Base-by-base conservation (phyloP, 2,888 invertebrate genomes). In the Rhogogaster chlorosoma region DNA sequence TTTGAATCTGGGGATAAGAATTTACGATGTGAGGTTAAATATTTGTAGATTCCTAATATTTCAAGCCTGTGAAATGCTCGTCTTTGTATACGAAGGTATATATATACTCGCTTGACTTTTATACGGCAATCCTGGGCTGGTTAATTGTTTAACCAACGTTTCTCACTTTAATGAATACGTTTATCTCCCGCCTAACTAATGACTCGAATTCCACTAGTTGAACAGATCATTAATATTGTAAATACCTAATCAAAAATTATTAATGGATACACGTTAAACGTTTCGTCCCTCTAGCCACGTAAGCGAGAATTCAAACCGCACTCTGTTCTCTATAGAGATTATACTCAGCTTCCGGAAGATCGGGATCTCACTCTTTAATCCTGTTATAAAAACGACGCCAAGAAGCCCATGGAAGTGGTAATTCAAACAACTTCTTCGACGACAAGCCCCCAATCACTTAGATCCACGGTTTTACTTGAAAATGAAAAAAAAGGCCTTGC, bases 151-250 rank as follows among this genome's bases (percentile, higher is more conserved):
- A 26, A 57, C n/a, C 61, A 22, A 22, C 61, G 80, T 38, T 61
- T 61, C 61, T 80, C 80, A 57, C 38, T 61, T 38, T 9, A 38
- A 57, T 26, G 57, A 61, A 80, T 64, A 64, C 38, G 77, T 32
- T 57, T 26, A 36, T 64, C 29, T 57, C 29, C 49, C 7, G n/a
- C 42, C 9, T 80, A 83, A 83, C 45, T 83, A 83, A 83, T 83
- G 67, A 42, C 67, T 29, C 45, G 64, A 83, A 70, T 83, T 38
- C 61, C 83, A 22, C 36, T 9, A 67, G 42, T 42, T 83, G 67
- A 61, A 83, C 83, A 70, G 83, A 64, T 83, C 64, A 61, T 83
- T 64, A 83, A 83, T 80, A 80, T 70, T 26, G 45, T 67, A 36
- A 83, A 64, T 83, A 70, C 29, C 22, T 67, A 70, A 83, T 83